Evolutionary conservation across 1,140 invertebrate species (phyloP).

Genomic region (Diprion similis): DNA sequence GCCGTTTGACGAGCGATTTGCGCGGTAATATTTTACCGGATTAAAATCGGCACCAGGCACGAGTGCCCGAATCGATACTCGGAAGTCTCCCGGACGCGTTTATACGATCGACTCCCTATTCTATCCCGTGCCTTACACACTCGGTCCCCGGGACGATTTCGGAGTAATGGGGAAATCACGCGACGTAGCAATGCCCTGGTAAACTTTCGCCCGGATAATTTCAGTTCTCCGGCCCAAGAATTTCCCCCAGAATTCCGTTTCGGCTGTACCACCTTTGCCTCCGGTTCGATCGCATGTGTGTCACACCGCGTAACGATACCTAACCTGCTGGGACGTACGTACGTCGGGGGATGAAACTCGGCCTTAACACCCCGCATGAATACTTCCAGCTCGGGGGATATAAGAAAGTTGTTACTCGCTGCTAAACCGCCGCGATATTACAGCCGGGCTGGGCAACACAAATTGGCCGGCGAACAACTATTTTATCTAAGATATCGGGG

Average conservation of each 20-base stretch:
- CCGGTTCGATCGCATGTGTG: no score
- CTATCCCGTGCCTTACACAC: not conserved
- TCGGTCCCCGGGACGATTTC: not conserved
- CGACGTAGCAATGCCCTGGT: not conserved
- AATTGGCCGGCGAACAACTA: constrained; percentile 12
- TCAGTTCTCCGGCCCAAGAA: no score
- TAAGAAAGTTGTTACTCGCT: no score
- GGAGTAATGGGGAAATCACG: not conserved
- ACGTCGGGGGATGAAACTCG: no score
- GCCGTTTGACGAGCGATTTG: constrained; percentile 2
- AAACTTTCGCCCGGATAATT: no score
- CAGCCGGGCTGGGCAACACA: not conserved
- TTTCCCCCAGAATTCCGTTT: no score
- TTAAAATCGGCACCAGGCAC: constrained; percentile 7
- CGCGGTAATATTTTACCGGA: not conserved
- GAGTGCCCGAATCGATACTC: not conserved
- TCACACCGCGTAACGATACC: no score
- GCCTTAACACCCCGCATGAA: no score
- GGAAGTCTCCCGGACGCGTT: not conserved
- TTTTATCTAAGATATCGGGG: constrained; percentile 2
- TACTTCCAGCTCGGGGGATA: no score
- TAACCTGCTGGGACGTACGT: no score
- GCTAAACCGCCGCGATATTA: no score
- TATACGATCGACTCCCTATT: not conserved
- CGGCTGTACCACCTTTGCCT: no score